A percentile compares a stretch with the other conserved stretches of the same genome.
These are phyloP conservation scores for Carapus acus DNA, from an alignment of 2,797 vertebrate genomes.

Conservation along the genomic window DNA sequence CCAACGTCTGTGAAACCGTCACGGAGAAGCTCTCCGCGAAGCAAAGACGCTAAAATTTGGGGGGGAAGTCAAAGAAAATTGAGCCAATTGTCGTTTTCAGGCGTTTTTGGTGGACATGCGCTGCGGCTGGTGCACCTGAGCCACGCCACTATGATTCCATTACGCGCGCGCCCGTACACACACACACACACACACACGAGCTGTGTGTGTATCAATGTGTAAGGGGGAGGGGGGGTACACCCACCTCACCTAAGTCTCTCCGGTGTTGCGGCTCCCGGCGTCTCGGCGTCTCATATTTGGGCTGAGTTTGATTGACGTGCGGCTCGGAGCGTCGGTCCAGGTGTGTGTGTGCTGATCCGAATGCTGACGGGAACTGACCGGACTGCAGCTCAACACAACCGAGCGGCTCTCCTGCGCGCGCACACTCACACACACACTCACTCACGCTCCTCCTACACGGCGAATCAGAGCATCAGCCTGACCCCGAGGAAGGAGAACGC, in stretches of 20 bases:
- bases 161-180: conserved; percentile 31
- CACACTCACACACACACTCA: too few species aligned
- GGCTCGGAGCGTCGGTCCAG: conserved; percentile 26
- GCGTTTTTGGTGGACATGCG: background rate
- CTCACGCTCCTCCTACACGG: conserved; percentile 52
- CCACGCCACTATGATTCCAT: conserved; percentile 31
- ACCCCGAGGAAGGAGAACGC: conserved; percentile 18
- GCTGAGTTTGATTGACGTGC: conserved; percentile 13
- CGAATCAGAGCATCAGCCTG: conserved; percentile 32
- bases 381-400: conserved; percentile 51
- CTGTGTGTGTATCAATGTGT: too few species aligned
- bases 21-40: too few species aligned
- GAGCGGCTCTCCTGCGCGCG: conserved; percentile 4
- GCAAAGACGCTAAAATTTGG: background rate
- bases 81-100: background rate
- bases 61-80: background rate
- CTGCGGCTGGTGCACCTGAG: conserved; percentile 44
- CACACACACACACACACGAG: background rate
- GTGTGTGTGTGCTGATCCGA: conserved; percentile 42
- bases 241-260: conserved; percentile 55
- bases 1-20: background rate
- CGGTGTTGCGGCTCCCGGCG: conserved; percentile 27
- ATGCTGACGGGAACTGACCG: conserved; percentile 23
- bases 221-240: too few species aligned
- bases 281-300: conserved; percentile 44